Evolutionary conservation across 2,113 vertebrate genomes (phyloP).

Genomic region (Genyomyrus donnyi): DNA sequence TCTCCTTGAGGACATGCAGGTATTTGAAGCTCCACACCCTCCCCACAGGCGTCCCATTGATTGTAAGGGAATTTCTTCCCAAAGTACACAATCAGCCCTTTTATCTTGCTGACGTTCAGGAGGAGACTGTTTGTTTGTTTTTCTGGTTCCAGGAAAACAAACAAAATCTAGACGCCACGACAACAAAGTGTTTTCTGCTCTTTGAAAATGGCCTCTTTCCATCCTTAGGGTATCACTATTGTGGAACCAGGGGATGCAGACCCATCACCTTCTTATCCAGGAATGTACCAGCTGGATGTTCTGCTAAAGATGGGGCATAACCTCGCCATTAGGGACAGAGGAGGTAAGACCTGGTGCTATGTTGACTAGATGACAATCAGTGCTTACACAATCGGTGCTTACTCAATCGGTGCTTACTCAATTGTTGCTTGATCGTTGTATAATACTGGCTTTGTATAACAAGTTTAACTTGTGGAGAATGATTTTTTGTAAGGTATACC

Average conservation of each 20-base stretch:
- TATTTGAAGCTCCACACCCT: not conserved
- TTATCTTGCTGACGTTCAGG: not conserved
- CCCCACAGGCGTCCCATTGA: not conserved
- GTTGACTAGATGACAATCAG: not conserved
- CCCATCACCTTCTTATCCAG: constrained; percentile 41
- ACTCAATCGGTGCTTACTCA: not conserved
- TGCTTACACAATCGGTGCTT: not conserved
- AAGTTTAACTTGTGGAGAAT: not conserved
- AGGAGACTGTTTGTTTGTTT: not conserved
- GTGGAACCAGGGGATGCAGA: constrained; percentile 60
- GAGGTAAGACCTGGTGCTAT: constrained; percentile 52
- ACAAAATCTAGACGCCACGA: not conserved
- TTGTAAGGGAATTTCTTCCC: not conserved
- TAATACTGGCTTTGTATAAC: not conserved
- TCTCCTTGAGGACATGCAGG: not conserved
- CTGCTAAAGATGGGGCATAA: constrained; percentile 67
- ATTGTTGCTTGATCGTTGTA: not conserved
- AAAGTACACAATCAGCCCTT: not conserved
- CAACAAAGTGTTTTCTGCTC: not conserved
- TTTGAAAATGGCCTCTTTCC: constrained; percentile 19
- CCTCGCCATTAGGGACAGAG: constrained; percentile 68
- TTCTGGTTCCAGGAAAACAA: not conserved
- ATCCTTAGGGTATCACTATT: constrained; percentile 48
- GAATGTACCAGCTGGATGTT: constrained; percentile 70
- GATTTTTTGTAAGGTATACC: not conserved